Conservation (phyloP, 1,140 invertebrate species). For the Rhizoglyphus robini region DNA sequence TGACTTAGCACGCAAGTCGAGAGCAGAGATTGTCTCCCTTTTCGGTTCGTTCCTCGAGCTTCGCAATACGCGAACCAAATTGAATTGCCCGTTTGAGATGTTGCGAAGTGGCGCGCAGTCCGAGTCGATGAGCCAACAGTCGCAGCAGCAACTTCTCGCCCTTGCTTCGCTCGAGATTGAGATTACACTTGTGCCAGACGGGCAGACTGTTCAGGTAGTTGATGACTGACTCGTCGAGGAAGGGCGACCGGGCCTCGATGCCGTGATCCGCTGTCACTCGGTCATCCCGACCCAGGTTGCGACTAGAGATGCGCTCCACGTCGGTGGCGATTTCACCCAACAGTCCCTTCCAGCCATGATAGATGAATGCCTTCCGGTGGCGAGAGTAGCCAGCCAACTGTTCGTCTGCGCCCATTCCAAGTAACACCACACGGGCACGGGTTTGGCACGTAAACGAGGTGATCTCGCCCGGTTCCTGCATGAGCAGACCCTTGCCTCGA, state of each 20-base stretch:
- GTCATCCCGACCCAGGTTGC: slow-evolving; percentile 90
- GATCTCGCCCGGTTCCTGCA: not conserved
- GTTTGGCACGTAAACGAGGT: slow-evolving; percentile 17
- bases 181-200: slow-evolving; percentile 56
- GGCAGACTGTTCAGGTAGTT: slow-evolving; percentile 52
- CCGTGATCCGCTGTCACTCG: slow-evolving; percentile 46
- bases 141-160: slow-evolving; percentile 89
- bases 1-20: too few relatives aligned
- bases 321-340: slow-evolving; percentile 55
- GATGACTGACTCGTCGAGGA: slow-evolving; percentile 78
- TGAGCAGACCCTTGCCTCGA: slow-evolving; percentile 44
- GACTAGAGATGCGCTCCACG: slow-evolving; percentile 64
- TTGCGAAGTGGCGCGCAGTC: slow-evolving; percentile 47
- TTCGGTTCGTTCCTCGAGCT: not conserved
- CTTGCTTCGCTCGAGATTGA: slow-evolving; percentile 48
- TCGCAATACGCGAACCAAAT: slow-evolving; percentile 59
- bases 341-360: slow-evolving; percentile 49
- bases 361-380: slow-evolving; percentile 59
- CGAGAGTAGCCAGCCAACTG: slow-evolving; percentile 84
- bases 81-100: slow-evolving; percentile 86
- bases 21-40: too few relatives aligned
- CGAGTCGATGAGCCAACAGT: slow-evolving; percentile 55
- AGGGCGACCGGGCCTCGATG: slow-evolving; percentile 59
- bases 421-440: slow-evolving; percentile 51
- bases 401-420: slow-evolving; percentile 93